These are phyloP conservation scores for Indicator maculatus DNA, from an alignment of 2,113 vertebrate species.

Conservation along the genomic window DNA sequence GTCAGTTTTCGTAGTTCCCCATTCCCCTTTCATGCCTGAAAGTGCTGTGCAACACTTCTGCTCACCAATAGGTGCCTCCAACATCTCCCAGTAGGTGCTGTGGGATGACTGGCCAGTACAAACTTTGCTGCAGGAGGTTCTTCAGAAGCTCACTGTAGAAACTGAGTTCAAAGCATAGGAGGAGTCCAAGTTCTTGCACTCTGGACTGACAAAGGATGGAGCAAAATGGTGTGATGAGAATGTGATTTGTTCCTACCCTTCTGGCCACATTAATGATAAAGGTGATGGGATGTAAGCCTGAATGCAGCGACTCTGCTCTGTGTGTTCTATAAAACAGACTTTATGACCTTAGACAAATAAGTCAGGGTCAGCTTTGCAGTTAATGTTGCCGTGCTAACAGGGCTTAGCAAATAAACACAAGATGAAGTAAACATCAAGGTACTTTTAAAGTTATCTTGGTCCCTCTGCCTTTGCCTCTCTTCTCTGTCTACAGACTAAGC, in stretches of 20 bases:
- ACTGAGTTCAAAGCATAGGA: neutral
- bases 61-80: neutral
- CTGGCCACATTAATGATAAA: neutral
- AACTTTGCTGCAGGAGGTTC: neutral
- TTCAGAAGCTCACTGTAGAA: neutral
- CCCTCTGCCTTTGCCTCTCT: conserved; percentile 2
- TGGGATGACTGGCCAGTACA: accelerated
- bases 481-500: neutral
- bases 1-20: neutral
- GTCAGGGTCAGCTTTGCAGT: neutral
- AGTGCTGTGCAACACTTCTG: neutral
- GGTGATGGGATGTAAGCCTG: neutral
- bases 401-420: conserved; percentile 44
- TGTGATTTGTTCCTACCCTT: neutral
- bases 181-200: neutral
- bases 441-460: conserved; percentile 5
- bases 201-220: neutral
- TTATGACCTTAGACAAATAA: neutral
- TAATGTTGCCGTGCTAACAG: neutral
- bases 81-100: neutral
- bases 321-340: neutral
- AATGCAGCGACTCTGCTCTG: neutral
- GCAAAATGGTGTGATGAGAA: neutral
- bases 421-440: conserved; percentile 25
- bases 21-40: neutral